These are phyloP conservation scores for Hyalella azteca DNA, from an alignment of 2,888 invertebrate genomes.

Conservation along the genomic window DNA sequence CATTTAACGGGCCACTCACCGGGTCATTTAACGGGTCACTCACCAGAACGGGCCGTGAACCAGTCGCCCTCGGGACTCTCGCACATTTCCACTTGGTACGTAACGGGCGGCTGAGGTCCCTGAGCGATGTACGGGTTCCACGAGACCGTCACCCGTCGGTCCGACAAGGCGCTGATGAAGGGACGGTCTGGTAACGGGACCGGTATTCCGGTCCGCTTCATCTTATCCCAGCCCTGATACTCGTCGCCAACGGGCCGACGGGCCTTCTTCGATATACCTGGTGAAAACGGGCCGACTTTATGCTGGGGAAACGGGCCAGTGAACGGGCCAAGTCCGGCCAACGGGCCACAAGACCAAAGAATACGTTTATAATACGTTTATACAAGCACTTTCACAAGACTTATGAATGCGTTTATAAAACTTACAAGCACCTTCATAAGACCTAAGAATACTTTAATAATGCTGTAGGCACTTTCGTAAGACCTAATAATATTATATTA, in stretches of 20 bases:
- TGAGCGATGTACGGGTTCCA: slow-evolving; percentile 94
- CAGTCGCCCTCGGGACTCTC: slow-evolving; percentile 91
- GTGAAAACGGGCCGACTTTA: too few relatives aligned
- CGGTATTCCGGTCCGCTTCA: slow-evolving; percentile 81
- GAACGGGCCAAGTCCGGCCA: too few relatives aligned
- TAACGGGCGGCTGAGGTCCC: slow-evolving; percentile 85
- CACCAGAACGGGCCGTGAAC: slow-evolving; percentile 82
- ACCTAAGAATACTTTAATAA: too few relatives aligned
- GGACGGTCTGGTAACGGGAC: slow-evolving; percentile 88
- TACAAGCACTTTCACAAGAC: too few relatives aligned
- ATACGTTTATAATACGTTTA: too few relatives aligned
- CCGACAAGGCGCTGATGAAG: slow-evolving; percentile 85
- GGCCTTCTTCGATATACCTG: slow-evolving; percentile 60
- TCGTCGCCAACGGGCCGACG: slow-evolving; percentile 69
- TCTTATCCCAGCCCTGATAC: slow-evolving; percentile 82
- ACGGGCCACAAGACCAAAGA: too few relatives aligned
- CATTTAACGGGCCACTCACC: too few relatives aligned
- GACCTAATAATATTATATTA: too few relatives aligned
- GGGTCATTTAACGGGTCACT: slow-evolving; percentile 37
- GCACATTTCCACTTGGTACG: slow-evolving; percentile 93
- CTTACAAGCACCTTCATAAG: too few relatives aligned
- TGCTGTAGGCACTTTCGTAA: too few relatives aligned
- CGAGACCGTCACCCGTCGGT: slow-evolving; percentile 83
- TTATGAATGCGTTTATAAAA: too few relatives aligned
- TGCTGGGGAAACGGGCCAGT: too few relatives aligned